Evolutionary conservation across 2,888 invertebrate genomes (phyloP).

Genomic region (Melipona bicolor): DNA sequence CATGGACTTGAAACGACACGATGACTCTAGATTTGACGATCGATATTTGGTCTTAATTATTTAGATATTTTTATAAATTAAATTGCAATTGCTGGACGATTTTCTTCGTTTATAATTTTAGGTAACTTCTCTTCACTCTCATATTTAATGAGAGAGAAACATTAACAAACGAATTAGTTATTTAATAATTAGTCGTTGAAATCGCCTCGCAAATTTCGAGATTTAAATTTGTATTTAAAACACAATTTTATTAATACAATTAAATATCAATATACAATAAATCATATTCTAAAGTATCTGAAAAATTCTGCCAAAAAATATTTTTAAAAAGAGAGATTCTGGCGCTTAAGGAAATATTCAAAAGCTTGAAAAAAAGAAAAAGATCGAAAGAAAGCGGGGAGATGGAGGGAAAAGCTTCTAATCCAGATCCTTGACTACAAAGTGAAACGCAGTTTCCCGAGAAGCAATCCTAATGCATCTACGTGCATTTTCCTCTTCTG

Average conservation of each 20-base stretch:
- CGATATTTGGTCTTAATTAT: not conserved
- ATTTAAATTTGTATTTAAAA: no score
- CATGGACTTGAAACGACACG: not conserved
- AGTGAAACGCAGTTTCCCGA: conserved; percentile 27
- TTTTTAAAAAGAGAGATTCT: not conserved
- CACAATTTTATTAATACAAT: no score
- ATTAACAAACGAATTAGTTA: no score
- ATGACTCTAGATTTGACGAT: not conserved
- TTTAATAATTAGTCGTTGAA: no score
- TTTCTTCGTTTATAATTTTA: no score
- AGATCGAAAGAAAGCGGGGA: not conserved
- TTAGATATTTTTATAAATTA: not conserved
- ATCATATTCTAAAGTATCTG: no score
- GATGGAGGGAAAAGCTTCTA: conserved; percentile 15
- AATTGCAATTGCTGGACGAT: no score
- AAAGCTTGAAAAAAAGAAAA: not conserved
- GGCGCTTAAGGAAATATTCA: not conserved
- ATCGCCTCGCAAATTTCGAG: no score
- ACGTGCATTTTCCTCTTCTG: conserved; percentile 6
- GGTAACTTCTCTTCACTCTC: no score
- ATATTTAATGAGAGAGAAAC: no score
- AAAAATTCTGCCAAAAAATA: no score
- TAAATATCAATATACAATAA: no score
- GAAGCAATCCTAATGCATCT: conserved; percentile 32
- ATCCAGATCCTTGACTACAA: conserved; percentile 40